These are phyloP conservation scores for Oreonectes daqikongensis DNA, from an alignment of 2,797 vertebrate species.

Conservation along the genomic window DNA sequence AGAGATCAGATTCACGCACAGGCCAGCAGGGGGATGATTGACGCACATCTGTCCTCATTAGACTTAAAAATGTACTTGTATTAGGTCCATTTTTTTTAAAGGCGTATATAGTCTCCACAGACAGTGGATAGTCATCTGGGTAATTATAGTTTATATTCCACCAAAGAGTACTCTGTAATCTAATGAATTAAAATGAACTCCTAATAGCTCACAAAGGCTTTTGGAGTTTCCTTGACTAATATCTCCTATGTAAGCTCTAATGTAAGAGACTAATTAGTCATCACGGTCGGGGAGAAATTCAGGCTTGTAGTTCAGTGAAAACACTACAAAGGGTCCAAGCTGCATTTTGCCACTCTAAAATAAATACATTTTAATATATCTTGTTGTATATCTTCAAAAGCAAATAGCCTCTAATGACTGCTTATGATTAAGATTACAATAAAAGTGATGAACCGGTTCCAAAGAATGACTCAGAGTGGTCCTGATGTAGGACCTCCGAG, in stretches of 20 bases:
- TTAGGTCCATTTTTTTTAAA: neutral
- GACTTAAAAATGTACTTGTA: neutral
- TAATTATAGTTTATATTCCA: conserved; percentile 42
- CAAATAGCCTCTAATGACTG: too few relatives aligned
- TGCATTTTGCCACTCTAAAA: too few relatives aligned
- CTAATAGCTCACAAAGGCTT: conserved; percentile 34
- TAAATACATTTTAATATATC: too few relatives aligned
- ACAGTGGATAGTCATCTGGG: conserved; percentile 21
- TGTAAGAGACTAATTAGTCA: conserved; percentile 38
- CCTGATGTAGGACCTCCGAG: neutral
- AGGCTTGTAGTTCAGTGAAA: conserved; percentile 8
- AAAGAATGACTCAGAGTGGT: neutral
- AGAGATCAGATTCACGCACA: conserved; percentile 32
- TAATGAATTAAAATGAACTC: conserved; percentile 41
- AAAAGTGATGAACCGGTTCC: neutral
- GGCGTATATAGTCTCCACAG: conserved; percentile 20
- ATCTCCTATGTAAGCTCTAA: conserved; percentile 33
- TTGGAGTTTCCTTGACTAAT: conserved; percentile 29
- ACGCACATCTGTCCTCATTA: conserved; percentile 13
- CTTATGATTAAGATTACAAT: neutral
- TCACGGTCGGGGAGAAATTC: conserved; percentile 16
- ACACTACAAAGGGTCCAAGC: conserved; percentile 1
- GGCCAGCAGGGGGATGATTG: conserved; percentile 14
- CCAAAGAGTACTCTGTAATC: conserved; percentile 16
- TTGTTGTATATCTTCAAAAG: too few relatives aligned